These are phyloP conservation scores for Eptesicus fuscus DNA, from an alignment of 2,113 vertebrate species.

Conservation along the genomic window DNA sequence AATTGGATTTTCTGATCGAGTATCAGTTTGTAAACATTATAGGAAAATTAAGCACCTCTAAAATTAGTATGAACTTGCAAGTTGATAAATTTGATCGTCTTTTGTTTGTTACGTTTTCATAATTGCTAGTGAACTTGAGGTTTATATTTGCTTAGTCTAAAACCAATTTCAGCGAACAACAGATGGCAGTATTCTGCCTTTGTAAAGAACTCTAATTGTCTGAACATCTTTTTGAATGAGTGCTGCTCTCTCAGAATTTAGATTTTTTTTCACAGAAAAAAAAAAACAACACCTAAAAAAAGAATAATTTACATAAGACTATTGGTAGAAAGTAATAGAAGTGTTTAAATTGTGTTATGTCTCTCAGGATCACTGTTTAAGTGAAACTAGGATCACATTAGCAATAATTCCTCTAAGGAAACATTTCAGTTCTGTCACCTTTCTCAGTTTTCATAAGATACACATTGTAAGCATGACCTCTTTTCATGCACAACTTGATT, in stretches of 20 bases:
- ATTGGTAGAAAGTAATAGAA: not conserved
- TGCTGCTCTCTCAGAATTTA: not conserved
- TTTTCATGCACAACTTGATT: not conserved
- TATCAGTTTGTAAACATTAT: not conserved
- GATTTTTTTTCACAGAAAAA: not conserved
- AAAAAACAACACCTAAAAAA: not conserved
- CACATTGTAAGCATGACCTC: not conserved
- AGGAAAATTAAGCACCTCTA: not conserved
- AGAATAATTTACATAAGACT: not conserved
- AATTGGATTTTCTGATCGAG: not conserved
- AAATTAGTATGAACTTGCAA: not conserved
- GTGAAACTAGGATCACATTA: not conserved
- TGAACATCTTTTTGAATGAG: not conserved
- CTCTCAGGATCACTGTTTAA: not conserved
- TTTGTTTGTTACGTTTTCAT: not conserved
- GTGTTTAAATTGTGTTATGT: not conserved
- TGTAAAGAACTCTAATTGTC: not conserved
- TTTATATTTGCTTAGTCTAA: not conserved
- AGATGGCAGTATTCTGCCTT: slow-evolving; percentile 80
- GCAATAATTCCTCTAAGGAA: not conserved
- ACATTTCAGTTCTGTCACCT: not conserved
- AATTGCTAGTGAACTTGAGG: not conserved
- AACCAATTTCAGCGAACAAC: slow-evolving; percentile 58
- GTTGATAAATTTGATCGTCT: not conserved
- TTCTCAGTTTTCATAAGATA: not conserved